phyloP scores from a whole-genome alignment of 2,888 invertebrate species.

The Aphrophora alni region DNA sequence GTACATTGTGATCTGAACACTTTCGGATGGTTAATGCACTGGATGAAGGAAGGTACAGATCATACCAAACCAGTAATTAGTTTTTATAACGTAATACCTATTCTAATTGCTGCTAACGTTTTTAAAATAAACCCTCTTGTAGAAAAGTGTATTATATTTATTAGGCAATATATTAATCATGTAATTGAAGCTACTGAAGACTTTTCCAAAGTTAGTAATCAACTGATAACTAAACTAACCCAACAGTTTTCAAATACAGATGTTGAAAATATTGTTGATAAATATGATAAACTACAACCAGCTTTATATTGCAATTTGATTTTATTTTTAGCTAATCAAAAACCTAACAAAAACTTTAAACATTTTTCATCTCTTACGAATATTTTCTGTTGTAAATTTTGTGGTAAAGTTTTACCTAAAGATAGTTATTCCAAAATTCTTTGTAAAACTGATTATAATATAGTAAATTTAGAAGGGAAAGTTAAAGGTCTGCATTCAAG shows the following conservation, averaged over 20 bases:
- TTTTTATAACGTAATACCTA: background rate
- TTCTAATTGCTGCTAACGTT: conserved; percentile 7
- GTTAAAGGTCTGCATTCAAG: conserved; percentile 1
- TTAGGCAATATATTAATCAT: background rate
- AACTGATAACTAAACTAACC: background rate
- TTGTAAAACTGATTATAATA: conserved; percentile 15
- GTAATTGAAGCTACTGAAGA: conserved; percentile 9
- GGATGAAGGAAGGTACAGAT: conserved; percentile 17
- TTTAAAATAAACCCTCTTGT: conserved; percentile 14
- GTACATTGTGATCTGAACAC: conserved; percentile 11
- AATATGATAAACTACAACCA: conserved; percentile 11
- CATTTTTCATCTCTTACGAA: conserved; percentile 22
- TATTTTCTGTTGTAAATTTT: conserved; percentile 27
- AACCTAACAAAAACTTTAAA: background rate
- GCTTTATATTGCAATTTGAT: conserved; percentile 15
- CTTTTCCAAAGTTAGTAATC: conserved; percentile 15
- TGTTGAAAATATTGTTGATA: conserved; percentile 2
- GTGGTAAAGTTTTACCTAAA: conserved; percentile 13
- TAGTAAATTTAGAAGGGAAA: conserved; percentile 2
- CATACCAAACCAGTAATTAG: conserved; percentile 22
- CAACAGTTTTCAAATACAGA: conserved; percentile 14
- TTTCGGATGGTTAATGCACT: conserved; percentile 26
- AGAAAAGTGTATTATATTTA: conserved; percentile 21
- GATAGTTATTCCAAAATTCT: background rate
- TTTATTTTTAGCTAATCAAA: conserved; percentile 17